These are phyloP conservation scores for Lissocephala sabroskyi DNA, from an alignment of 2,888 invertebrate genomes.

Conservation along the genomic window DNA sequence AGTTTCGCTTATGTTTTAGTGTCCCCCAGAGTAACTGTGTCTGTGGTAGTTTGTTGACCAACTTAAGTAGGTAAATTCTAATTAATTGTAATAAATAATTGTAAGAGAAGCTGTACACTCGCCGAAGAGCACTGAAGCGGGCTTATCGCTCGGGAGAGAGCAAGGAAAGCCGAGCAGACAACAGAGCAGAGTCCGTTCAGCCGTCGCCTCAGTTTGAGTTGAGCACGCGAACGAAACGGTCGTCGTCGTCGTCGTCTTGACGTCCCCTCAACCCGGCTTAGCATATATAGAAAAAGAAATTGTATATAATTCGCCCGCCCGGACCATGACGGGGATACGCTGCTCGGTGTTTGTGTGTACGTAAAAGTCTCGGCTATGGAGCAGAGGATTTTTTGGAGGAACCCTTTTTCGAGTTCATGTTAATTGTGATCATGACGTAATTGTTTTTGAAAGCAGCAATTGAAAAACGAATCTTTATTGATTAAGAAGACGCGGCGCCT, in stretches of 20 bases:
- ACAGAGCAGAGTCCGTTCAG: no score
- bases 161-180: slow-evolving; percentile 16
- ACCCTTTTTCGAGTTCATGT: slow-evolving; percentile 19
- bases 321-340: slow-evolving; percentile 54
- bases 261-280: slow-evolving; percentile 16
- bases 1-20: no score
- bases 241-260: slow-evolving; percentile 11
- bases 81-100: background rate
- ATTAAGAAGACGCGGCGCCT: slow-evolving; percentile 17
- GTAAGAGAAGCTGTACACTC: background rate
- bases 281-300: background rate
- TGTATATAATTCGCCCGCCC: background rate
- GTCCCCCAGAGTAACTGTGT: background rate
- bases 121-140: slow-evolving; percentile 9
- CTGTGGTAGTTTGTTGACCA: no score
- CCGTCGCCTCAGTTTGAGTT: slow-evolving; percentile 63
- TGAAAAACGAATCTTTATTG: slow-evolving; percentile 20
- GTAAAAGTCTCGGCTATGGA: slow-evolving; percentile 44
- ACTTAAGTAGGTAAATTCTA: no score
- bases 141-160: slow-evolving; percentile 17
- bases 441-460: slow-evolving; percentile 42
- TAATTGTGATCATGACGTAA: slow-evolving; percentile 56
- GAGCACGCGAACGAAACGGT: slow-evolving; percentile 36
- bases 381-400: slow-evolving; percentile 29
- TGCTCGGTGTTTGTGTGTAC: slow-evolving; percentile 70